Conservation (phyloP, 2,888 invertebrate species). For the Melolontha melolontha region DNA sequence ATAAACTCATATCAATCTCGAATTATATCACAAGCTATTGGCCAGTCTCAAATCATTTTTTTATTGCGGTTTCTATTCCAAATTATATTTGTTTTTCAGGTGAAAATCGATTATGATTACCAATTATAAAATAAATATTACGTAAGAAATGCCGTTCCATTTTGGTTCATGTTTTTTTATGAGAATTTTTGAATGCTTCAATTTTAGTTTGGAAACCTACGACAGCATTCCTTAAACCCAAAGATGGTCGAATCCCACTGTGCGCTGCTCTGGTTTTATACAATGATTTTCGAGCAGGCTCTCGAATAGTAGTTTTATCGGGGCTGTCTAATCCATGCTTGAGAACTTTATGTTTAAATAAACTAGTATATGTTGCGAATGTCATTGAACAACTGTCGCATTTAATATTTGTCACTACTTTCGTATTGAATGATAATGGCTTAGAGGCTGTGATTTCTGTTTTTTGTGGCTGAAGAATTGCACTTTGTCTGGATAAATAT, state of each 20-base stretch:
- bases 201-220: constrained; percentile 38
- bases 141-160: neutral
- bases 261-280: constrained; percentile 23
- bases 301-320: constrained; percentile 49
- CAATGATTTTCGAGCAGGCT: constrained; percentile 1
- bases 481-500: neutral
- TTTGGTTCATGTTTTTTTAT: constrained; percentile 20
- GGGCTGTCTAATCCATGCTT: constrained; percentile 58
- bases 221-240: constrained; percentile 39
- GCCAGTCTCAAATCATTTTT: too few relatives aligned
- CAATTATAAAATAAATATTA: neutral
- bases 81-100: neutral
- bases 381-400: constrained; percentile 57
- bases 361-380: constrained; percentile 54
- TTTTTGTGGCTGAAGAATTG: constrained; percentile 2
- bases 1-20: too few relatives aligned
- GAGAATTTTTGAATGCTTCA: constrained; percentile 28
- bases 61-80: neutral
- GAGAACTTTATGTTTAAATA: constrained; percentile 54
- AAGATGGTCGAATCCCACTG: constrained; percentile 39
- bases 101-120: constrained; percentile 11
- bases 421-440: constrained; percentile 5
- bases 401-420: constrained; percentile 40
- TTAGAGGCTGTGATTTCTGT: neutral
- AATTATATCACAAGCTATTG: too few relatives aligned